Base-by-base conservation (phyloP, 2,888 invertebrate species). In the Ophioninae sp. region DNA sequence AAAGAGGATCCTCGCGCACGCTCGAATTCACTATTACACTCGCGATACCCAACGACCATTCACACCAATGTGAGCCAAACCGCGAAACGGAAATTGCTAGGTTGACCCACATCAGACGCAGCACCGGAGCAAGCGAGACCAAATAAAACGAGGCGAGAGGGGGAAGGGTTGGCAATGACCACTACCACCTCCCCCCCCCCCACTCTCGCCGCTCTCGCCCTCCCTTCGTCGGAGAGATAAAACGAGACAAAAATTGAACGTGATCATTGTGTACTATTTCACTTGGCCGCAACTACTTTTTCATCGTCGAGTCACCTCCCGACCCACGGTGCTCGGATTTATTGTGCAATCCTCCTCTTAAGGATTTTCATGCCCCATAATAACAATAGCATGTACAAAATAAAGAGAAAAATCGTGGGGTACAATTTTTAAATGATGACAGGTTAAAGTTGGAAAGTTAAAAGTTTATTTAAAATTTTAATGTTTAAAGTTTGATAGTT, bases 1-100 rank as follows among this genome's bases (percentile, higher is more conserved):
- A 68, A 23, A n/a, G 64, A 64, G 13, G 10, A 44, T 44, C 44
- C 13, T 44, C 44, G 13, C 44, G 13, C 44, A 44, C 44, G 17
- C n/a, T 44, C 37, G 23, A 72, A 8, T 56, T 68, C 61, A 61
- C 68, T 5, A n/a, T n/a, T n/a, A 51, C n/a, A 41, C 23, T 2
- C 74, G 22, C 1, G 23, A 39, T 56, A 58, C 64, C 69, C 78
- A 58, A 39, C 30, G 44, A 58, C 63, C 69, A 77, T 51, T 61
- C 23, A 20, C 56, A 44, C 56, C 61, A 74, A 30, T 78, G 83
- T 74, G 77, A 51, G 64, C 73, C 77, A 78, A 83, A 81, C 80
- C 77, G 37, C 78, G 71, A 84, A 81, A 84, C 81, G 83, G 83
- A 84, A 84, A 84, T 84, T 81, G 74, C 78, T 79, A 81, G 61